Conservation (phyloP, 2,888 invertebrate species). For the Rugalucina vietnamica region DNA sequence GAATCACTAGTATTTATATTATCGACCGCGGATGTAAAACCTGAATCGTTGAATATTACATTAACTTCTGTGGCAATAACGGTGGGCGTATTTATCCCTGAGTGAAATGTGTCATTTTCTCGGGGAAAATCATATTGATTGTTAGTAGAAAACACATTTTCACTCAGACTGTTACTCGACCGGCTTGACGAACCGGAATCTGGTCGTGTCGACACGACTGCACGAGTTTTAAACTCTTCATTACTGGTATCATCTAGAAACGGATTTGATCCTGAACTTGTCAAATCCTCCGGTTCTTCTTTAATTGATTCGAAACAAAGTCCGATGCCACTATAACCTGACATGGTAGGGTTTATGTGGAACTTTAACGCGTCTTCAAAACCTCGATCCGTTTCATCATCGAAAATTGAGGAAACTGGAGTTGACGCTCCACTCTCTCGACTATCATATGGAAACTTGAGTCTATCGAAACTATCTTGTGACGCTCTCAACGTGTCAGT, state of each 20-base stretch:
- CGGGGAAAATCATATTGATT: background rate
- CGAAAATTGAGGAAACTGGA: constrained; percentile 66
- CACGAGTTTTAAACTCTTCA: constrained; percentile 67
- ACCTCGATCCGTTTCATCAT: constrained; percentile 72
- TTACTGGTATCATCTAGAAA: constrained; percentile 44
- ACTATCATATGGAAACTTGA: constrained; percentile 12
- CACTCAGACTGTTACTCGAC: constrained; percentile 49
- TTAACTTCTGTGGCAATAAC: constrained; percentile 39
- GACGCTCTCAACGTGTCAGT: constrained; percentile 54
- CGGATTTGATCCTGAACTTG: constrained; percentile 61
- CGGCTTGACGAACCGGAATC: constrained; percentile 57
- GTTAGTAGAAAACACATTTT: constrained; percentile 49
- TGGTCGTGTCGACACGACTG: constrained; percentile 62
- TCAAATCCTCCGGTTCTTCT: constrained; percentile 72
- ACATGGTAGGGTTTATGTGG: constrained; percentile 56
- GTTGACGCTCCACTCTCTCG: constrained; percentile 50
- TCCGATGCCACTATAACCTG: constrained; percentile 62
- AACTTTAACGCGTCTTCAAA: constrained; percentile 73
- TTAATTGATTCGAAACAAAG: constrained; percentile 73
- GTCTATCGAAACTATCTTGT: constrained; percentile 24
- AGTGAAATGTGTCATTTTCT: background rate
- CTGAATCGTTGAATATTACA: constrained; percentile 51
- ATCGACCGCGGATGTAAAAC: constrained; percentile 54
- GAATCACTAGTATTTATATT: constrained; percentile 46
- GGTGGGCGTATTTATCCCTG: background rate